These are phyloP conservation scores for Condylura cristata DNA, from an alignment of 2,113 vertebrate genomes.

Conservation along the genomic window DNA sequence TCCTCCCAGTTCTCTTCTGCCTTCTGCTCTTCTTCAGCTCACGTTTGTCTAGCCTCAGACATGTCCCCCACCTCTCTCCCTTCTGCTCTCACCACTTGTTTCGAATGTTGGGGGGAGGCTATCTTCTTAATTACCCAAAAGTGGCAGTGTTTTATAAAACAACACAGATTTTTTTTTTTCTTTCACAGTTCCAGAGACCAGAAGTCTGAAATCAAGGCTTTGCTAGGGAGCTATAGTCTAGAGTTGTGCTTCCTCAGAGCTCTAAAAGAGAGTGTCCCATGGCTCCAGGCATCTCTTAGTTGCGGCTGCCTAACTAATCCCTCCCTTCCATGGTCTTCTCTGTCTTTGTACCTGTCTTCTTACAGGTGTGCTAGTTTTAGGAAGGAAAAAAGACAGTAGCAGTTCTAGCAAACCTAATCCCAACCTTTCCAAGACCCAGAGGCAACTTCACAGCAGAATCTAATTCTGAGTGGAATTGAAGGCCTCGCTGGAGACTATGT, in stretches of 20 bases:
- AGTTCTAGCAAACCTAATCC: fast-evolving
- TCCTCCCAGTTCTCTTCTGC: no score
- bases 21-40: neutral
- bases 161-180: fast-evolving
- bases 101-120: neutral
- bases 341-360: neutral
- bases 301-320: no score
- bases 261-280: neutral
- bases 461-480: neutral
- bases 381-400: neutral
- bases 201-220: neutral
- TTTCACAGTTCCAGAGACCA: neutral
- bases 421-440: neutral
- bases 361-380: fast-evolving
- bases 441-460: neutral
- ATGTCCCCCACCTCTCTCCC: neutral
- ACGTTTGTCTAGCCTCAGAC: neutral
- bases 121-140: neutral
- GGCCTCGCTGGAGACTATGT: constrained; percentile 55
- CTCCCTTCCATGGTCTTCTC: neutral
- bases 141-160: neutral
- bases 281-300: neutral
- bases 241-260: no score
- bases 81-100: neutral
- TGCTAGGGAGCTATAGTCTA: no score